Percentiles rank a stretch among this genome's conserved stretches.
phyloP scores from a whole-genome alignment of 1,140 invertebrate species.

The Vanessa atalanta region DNA sequence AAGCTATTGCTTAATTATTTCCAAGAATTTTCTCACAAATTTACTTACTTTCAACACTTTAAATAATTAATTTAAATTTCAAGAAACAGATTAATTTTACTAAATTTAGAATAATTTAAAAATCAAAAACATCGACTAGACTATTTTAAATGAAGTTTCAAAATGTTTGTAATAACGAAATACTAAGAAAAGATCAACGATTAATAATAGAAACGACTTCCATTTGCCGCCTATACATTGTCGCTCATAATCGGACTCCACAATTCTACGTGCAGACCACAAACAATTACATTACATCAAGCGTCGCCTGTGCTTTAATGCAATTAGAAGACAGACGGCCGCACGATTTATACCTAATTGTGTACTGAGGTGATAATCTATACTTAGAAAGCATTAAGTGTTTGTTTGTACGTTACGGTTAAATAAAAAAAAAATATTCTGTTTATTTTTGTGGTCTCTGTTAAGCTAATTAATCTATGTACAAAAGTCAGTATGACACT shows the following conservation, averaged over 20 bases:
- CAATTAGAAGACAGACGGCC: conserved; percentile 49
- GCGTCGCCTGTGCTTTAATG: conserved; percentile 51
- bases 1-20: too few relatives aligned
- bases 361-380: conserved; percentile 27
- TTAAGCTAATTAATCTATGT: background rate
- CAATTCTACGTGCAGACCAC: conserved; percentile 40
- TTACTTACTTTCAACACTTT: too few relatives aligned
- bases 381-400: background rate
- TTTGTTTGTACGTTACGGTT: background rate
- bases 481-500: too few relatives aligned
- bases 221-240: background rate
- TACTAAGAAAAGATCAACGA: background rate
- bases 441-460: background rate
- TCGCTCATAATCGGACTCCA: conserved; percentile 29
- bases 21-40: too few relatives aligned
- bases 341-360: conserved; percentile 54
- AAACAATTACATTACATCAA: conserved; percentile 61
- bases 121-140: too few relatives aligned
- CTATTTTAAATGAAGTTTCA: too few relatives aligned
- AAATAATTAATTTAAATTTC: too few relatives aligned
- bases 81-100: too few relatives aligned
- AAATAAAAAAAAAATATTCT: background rate
- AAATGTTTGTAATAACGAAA: too few relatives aligned
- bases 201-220: background rate
- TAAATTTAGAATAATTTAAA: too few relatives aligned